Evolutionary conservation across 2,113 vertebrate genomes (phyloP).

Genomic region (Mastomys natalensis): DNA sequence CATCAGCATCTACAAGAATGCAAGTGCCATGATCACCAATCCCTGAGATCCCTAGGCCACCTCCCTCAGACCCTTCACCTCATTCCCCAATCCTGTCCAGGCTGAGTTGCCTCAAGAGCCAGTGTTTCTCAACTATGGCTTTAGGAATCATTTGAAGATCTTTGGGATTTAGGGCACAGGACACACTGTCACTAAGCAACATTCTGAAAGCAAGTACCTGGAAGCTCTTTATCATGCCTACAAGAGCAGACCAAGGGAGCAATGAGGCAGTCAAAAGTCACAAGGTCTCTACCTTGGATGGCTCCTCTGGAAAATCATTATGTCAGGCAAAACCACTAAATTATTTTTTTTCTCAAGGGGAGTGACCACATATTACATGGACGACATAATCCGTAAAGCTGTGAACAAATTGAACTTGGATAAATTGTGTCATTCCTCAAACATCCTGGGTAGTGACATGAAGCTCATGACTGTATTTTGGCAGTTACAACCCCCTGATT

Average conservation of each 20-base stretch:
- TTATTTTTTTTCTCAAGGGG: neutral
- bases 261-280: neutral
- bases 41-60: accelerated
- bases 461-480: neutral
- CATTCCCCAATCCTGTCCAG: neutral
- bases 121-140: neutral
- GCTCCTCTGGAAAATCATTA: neutral
- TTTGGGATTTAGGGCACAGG: neutral
- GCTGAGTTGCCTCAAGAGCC: neutral
- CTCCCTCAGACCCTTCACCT: neutral
- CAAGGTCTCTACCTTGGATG: neutral
- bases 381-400: neutral
- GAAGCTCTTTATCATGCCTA: neutral
- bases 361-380: neutral
- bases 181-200: neutral
- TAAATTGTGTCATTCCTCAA: neutral
- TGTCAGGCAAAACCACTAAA: neutral
- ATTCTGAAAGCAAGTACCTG: neutral
- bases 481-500: neutral
- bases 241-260: neutral
- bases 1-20: neutral
- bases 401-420: neutral
- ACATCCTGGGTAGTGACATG: neutral
- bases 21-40: no score
- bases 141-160: no score